These are phyloP conservation scores for Drosophila prostipennis DNA, from an alignment of 2,888 invertebrate species.

Conservation along the genomic window DNA sequence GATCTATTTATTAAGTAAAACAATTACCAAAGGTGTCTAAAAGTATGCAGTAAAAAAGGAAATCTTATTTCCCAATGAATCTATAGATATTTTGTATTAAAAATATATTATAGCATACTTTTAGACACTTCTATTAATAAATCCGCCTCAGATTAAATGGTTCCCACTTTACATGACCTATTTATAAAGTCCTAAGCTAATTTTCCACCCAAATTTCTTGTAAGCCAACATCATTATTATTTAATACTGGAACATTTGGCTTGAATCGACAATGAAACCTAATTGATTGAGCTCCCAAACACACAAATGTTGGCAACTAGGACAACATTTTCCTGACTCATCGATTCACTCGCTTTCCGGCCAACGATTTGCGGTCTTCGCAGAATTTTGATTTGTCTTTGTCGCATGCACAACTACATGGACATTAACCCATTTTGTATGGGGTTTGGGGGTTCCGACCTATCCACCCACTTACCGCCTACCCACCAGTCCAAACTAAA, in stretches of 20 bases:
- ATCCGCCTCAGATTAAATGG: too few species aligned
- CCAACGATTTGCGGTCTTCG: slow-evolving; percentile 25
- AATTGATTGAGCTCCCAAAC: slow-evolving; percentile 27
- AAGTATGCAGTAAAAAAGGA: too few species aligned
- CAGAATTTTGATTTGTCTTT: slow-evolving; percentile 36
- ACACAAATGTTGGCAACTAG: slow-evolving; percentile 1
- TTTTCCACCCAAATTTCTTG: background rate
- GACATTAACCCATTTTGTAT: slow-evolving; percentile 35
- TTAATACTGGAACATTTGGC: background rate
- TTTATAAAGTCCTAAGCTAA: background rate
- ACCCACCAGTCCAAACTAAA: slow-evolving; percentile 34
- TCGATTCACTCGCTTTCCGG: slow-evolving; percentile 19
- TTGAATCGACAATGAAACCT: slow-evolving; percentile 17
- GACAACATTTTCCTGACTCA: slow-evolving; percentile 29
- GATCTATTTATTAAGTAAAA: too few species aligned
- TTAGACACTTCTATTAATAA: background rate
- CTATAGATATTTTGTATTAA: too few species aligned
- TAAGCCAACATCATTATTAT: slow-evolving; percentile 2
- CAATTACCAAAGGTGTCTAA: too few species aligned
- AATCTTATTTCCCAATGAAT: too few species aligned
- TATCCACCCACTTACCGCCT: background rate
- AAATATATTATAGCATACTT: too few species aligned
- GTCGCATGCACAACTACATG: slow-evolving; percentile 42
- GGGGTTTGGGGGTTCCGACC: slow-evolving; percentile 7
- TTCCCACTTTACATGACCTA: too few species aligned